phyloP scores from a whole-genome alignment of 2,888 invertebrate species.

The Digitonthophagus gazella region DNA sequence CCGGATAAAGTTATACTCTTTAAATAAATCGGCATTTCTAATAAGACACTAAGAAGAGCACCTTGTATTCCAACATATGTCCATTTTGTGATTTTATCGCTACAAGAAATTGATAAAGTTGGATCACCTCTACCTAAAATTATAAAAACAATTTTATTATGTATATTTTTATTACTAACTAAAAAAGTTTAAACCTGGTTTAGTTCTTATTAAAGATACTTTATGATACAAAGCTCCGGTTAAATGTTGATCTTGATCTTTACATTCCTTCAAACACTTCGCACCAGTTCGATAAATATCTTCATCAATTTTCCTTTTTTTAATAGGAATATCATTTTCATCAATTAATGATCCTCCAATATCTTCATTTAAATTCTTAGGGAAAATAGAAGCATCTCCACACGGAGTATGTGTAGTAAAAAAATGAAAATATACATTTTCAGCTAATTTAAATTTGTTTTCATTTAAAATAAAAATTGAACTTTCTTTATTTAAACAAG shows the following conservation, averaged over 20 bases:
- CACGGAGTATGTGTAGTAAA: slow-evolving; percentile 87
- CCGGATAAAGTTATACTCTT: slow-evolving; percentile 69
- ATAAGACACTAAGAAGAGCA: slow-evolving; percentile 67
- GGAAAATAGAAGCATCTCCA: slow-evolving; percentile 89
- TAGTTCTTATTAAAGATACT: slow-evolving; percentile 73
- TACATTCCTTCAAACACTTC: slow-evolving; percentile 65
- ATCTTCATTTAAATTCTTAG: slow-evolving; percentile 48
- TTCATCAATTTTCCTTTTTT: slow-evolving; percentile 37
- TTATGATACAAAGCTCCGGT: slow-evolving; percentile 65
- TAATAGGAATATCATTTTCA: slow-evolving; percentile 27
- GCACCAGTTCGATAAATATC: slow-evolving; percentile 83
- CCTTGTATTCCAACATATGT: slow-evolving; percentile 83
- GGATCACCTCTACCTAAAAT: slow-evolving; percentile 74
- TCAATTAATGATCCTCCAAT: slow-evolving; percentile 26
- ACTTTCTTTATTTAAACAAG: slow-evolving; percentile 20
- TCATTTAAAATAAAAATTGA: slow-evolving; percentile 33
- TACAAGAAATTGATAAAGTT: slow-evolving; percentile 88
- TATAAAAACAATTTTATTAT: slow-evolving; percentile 15
- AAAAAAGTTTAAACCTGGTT: slow-evolving; percentile 64
- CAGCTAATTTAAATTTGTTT: slow-evolving; percentile 31
- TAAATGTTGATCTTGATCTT: slow-evolving; percentile 58
- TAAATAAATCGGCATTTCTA: slow-evolving; percentile 68
- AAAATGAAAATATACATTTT: slow-evolving; percentile 72
- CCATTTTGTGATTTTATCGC: slow-evolving; percentile 93
- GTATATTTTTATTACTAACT: background rate